Evolutionary conservation across 2,888 invertebrate species (phyloP).

Genomic region (Hypomecis punctinalis): DNA sequence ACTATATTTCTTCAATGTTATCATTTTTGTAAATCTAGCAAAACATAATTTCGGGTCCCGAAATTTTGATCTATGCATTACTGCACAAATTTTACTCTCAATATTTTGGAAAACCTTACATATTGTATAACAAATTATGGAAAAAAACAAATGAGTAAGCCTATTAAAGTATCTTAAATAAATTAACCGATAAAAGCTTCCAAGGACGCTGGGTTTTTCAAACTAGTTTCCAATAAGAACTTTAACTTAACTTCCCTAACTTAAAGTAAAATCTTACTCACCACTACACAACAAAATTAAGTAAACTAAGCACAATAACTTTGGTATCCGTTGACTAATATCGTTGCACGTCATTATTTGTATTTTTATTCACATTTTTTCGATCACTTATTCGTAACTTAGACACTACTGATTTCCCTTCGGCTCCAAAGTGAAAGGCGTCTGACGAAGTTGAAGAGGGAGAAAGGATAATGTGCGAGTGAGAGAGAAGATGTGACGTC

Average conservation of each 20-base stretch:
- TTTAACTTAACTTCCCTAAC: background rate
- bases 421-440: constrained; percentile 72
- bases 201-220: background rate
- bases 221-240: constrained; percentile 1
- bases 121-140: no score
- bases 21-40: no score
- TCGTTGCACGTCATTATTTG: constrained; percentile 35
- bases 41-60: no score
- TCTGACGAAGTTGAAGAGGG: constrained; percentile 54
- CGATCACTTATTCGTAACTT: constrained; percentile 30
- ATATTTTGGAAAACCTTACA: no score
- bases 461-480: constrained; percentile 52
- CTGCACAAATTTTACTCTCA: no score
- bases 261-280: constrained; percentile 47
- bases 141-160: no score
- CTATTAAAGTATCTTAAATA: no score
- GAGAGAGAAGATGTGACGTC: constrained; percentile 55
- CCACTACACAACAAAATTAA: constrained; percentile 58
- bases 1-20: no score
- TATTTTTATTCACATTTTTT: constrained; percentile 55
- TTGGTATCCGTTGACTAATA: constrained; percentile 71
- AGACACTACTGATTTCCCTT: constrained; percentile 45
- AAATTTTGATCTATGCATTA: no score
- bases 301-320: constrained; percentile 65
- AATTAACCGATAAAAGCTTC: no score